A percentile compares a stretch with the other conserved stretches of the same genome.
These are phyloP conservation scores for Lathamus discolor DNA, from an alignment of 2,113 vertebrate genomes.

Conservation along the genomic window DNA sequence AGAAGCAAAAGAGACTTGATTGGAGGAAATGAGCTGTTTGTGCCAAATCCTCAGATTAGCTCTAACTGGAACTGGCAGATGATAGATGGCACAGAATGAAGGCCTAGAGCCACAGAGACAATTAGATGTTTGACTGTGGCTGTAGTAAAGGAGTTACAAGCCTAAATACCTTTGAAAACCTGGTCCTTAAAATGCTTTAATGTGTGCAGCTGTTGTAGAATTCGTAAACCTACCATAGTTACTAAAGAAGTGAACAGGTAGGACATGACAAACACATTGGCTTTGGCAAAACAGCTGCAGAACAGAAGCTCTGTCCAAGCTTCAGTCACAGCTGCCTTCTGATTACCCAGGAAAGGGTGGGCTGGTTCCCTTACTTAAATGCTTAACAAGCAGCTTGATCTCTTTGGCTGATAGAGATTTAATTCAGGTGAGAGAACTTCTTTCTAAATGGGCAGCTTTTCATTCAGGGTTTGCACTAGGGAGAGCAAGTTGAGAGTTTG, in stretches of 20 bases:
- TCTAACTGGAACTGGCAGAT: background rate
- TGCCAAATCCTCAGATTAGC: background rate
- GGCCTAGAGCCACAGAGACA: background rate
- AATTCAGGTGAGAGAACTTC: background rate
- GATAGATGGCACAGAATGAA: background rate
- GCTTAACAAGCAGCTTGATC: background rate
- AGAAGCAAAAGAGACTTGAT: background rate
- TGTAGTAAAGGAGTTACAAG: background rate
- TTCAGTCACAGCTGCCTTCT: background rate
- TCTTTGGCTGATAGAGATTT: fast-evolving
- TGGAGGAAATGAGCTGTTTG: background rate
- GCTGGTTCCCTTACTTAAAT: background rate
- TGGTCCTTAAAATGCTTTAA: background rate
- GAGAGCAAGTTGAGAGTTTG: background rate
- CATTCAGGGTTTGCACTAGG: background rate
- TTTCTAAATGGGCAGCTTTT: fast-evolving
- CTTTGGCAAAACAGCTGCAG: background rate
- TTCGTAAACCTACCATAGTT: background rate
- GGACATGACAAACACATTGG: background rate
- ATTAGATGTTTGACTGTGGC: background rate
- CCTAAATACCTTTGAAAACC: background rate
- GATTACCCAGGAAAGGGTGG: background rate
- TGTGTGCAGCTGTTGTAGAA: background rate
- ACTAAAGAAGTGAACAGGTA: background rate
- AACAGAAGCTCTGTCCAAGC: background rate